Conservation (phyloP, 2,797 vertebrate genomes). For the Oreonectes daqikongensis region DNA sequence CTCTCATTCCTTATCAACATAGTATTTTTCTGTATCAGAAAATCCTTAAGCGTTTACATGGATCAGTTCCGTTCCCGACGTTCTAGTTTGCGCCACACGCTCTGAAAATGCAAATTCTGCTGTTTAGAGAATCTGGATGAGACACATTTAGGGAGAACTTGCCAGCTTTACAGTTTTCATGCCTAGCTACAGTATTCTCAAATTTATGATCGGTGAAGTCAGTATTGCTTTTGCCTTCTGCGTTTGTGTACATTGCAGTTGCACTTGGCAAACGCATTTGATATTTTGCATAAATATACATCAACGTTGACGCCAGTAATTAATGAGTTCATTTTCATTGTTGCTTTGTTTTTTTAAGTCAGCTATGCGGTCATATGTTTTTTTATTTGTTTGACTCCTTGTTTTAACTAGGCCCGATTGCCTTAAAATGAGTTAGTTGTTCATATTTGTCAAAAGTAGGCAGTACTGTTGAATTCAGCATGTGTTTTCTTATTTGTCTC, state of each 20-base stretch:
- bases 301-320: slow-evolving; percentile 39
- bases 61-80: slow-evolving; percentile 70
- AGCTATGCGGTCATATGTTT: slow-evolving; percentile 27
- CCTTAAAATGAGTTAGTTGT: slow-evolving; percentile 54
- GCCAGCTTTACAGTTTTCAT: slow-evolving; percentile 49
- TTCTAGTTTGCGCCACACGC: slow-evolving; percentile 38
- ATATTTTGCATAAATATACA: slow-evolving; percentile 56
- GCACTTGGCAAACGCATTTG: slow-evolving; percentile 42
- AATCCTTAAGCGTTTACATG: slow-evolving; percentile 77
- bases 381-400: slow-evolving; percentile 26
- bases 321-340: slow-evolving; percentile 31
- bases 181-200: slow-evolving; percentile 53
- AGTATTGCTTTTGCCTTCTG: slow-evolving; percentile 66
- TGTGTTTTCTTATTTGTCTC: slow-evolving; percentile 44
- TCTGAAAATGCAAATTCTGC: slow-evolving; percentile 53
- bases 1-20: slow-evolving; percentile 71
- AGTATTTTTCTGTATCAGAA: slow-evolving; percentile 85
- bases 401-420: slow-evolving; percentile 53
- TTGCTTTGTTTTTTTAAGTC: slow-evolving; percentile 28
- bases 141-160: slow-evolving; percentile 10
- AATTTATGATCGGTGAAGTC: slow-evolving; percentile 49
- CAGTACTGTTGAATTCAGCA: slow-evolving; percentile 50
- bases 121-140: slow-evolving; percentile 32
- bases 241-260: slow-evolving; percentile 59
- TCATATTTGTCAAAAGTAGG: slow-evolving; percentile 27